Conservation (phyloP, 2,113 vertebrate species). For the Pelecanus crispus region DNA sequence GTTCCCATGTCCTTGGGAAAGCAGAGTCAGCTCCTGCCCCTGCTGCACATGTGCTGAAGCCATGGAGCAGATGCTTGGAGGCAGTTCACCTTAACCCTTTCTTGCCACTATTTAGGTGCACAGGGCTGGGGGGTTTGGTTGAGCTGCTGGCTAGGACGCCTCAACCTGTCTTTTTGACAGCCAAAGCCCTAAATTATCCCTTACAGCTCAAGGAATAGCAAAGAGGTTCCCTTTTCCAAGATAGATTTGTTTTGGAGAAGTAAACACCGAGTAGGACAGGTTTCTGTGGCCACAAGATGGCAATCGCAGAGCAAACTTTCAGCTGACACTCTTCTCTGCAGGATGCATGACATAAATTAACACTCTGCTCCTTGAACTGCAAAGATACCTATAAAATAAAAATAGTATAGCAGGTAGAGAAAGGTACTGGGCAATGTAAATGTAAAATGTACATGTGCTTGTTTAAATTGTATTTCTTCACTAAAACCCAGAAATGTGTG, state of each 20-base stretch:
- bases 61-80: not conserved
- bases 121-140: not conserved
- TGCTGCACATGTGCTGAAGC: not conserved
- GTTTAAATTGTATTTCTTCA: not conserved
- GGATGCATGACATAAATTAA: not conserved
- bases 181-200: not conserved
- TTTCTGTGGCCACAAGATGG: constrained; percentile 68
- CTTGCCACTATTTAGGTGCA: not conserved
- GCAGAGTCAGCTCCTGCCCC: not conserved
- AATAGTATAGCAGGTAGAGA: not conserved
- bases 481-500: not conserved
- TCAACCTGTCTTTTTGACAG: not conserved
- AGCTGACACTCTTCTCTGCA: not conserved
- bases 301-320: constrained; percentile 44
- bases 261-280: not conserved
- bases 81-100: not conserved
- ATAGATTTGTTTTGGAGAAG: not conserved
- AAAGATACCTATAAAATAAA: not conserved
- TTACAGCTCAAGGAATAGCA: not conserved
- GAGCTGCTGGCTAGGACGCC: not conserved
- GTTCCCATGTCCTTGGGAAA: not conserved
- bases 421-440: not conserved
- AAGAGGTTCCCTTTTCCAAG: not conserved
- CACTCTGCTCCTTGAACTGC: not conserved
- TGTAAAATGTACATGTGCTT: not conserved